Conservation (phyloP, 2,113 vertebrate species). For the Noctilio leporinus region DNA sequence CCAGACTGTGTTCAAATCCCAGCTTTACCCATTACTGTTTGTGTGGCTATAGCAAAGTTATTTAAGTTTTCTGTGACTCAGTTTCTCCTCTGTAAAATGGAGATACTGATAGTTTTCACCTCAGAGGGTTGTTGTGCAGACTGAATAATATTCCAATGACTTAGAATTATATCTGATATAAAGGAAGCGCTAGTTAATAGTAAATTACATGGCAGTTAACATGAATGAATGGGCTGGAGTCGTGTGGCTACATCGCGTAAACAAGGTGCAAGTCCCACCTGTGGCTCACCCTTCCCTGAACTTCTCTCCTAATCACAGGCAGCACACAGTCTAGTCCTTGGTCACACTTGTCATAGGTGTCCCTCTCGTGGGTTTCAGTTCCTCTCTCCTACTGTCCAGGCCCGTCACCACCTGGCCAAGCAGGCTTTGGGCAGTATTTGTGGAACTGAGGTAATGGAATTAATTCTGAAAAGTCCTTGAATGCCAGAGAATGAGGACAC, state of each 20-base stretch:
- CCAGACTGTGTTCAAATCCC: neutral
- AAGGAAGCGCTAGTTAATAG: neutral
- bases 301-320: neutral
- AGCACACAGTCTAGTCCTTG: rapidly evolving
- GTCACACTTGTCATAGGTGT: too few relatives aligned
- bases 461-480: neutral
- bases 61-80: neutral
- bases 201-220: neutral
- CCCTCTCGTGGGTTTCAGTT: neutral
- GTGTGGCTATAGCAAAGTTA: neutral
- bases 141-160: neutral
- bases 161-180: neutral
- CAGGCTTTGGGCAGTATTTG: neutral
- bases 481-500: neutral
- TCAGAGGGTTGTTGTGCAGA: neutral
- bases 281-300: neutral
- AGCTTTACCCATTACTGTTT: neutral
- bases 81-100: slow-evolving; percentile 15
- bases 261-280: neutral
- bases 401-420: neutral
- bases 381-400: rapidly evolving
- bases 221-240: too few relatives aligned
- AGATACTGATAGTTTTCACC: neutral
- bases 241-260: rapidly evolving
- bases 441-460: neutral